Conservation (phyloP, 2,797 vertebrate species). For the Chromobotia macracanthus region DNA sequence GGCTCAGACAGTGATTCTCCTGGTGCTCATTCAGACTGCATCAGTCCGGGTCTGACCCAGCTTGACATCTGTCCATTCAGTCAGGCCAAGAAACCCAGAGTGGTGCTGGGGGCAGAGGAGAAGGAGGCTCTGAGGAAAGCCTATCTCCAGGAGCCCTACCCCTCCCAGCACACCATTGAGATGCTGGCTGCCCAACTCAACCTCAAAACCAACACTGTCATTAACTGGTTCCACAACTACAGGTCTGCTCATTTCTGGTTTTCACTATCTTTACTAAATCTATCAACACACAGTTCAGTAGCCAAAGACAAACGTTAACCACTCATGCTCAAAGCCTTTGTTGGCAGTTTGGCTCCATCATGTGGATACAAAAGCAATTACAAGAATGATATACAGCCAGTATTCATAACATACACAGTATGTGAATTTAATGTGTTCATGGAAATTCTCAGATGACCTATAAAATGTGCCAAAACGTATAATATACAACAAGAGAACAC, state of each 20-base stretch:
- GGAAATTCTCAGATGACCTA: neutral
- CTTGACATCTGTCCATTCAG: slow-evolving; percentile 87
- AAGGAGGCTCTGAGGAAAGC: slow-evolving; percentile 93
- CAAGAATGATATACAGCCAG: too few relatives aligned
- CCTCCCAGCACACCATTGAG: slow-evolving; percentile 97
- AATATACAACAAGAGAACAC: neutral
- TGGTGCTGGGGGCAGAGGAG: slow-evolving; percentile 93
- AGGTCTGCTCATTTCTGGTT: slow-evolving; percentile 64
- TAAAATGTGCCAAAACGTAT: neutral
- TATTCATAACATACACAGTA: too few relatives aligned
- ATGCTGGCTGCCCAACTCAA: slow-evolving; percentile 92
- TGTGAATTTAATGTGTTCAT: neutral
- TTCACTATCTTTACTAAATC: neutral
- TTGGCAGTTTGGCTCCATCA: slow-evolving; percentile 29
- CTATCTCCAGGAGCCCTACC: slow-evolving; percentile 95
- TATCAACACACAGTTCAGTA: too few relatives aligned
- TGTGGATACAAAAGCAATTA: neutral
- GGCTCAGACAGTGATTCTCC: slow-evolving; percentile 94
- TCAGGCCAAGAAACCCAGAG: slow-evolving; percentile 93
- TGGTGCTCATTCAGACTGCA: slow-evolving; percentile 84
- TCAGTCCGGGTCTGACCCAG: slow-evolving; percentile 85
- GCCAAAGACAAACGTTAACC: neutral
- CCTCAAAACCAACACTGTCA: slow-evolving; percentile 98
- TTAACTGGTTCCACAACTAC: slow-evolving; percentile 99
- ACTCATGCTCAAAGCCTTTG: neutral